Conservation (phyloP, 2,888 invertebrate species). For the Ophion ventricosus region DNA sequence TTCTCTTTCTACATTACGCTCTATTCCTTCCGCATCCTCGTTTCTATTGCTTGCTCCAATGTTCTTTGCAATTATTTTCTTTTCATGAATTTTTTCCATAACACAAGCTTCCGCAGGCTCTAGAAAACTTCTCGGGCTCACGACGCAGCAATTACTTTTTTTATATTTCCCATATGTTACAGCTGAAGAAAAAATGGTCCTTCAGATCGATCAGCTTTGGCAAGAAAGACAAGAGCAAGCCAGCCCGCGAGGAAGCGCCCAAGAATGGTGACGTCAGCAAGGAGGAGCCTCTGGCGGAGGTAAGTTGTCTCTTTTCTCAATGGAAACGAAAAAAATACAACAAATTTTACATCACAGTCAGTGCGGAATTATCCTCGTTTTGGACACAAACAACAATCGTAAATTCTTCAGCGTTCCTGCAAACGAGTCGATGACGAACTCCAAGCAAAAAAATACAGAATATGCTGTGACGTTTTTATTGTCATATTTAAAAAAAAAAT, state of each 20-base stretch:
- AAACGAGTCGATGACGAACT: neutral
- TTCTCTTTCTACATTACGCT: no score
- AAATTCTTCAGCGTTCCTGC: no score
- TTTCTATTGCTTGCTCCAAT: no score
- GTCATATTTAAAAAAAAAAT: neutral
- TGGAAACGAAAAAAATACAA: no score
- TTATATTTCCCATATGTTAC: constrained; percentile 72
- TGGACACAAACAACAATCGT: no score
- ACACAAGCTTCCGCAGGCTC: no score
- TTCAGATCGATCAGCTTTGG: constrained; percentile 94
- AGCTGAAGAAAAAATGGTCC: constrained; percentile 95
- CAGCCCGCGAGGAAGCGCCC: constrained; percentile 87
- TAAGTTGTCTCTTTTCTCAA: constrained; percentile 77
- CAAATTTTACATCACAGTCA: no score
- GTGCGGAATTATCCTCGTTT: no score
- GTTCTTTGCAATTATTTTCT: no score
- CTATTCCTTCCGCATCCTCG: no score
- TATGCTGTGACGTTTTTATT: neutral
- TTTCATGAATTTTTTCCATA: no score
- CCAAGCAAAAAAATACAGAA: constrained; percentile 4
- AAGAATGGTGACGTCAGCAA: constrained; percentile 86
- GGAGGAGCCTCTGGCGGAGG: constrained; percentile 86
- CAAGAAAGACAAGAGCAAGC: constrained; percentile 94
- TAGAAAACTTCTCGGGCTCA: no score
- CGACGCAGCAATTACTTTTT: constrained; percentile 39